Evolutionary conservation across 2,888 invertebrate species (phyloP).

Genomic region (Callyntrura sp.): DNA sequence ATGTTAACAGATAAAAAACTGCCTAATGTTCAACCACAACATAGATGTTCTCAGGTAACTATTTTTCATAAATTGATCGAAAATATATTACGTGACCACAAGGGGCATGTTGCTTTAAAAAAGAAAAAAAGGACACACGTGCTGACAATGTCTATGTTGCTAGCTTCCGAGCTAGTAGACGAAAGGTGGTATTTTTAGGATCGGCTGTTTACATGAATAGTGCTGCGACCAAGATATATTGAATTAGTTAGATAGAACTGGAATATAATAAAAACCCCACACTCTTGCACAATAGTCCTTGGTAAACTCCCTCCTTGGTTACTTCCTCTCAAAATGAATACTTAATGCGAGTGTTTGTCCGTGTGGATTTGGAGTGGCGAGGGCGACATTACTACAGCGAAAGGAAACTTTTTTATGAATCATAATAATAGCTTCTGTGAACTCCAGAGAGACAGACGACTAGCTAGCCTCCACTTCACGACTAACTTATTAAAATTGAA

Average conservation of each 20-base stretch:
- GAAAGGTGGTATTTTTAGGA: no score
- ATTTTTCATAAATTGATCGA: constrained; percentile 30
- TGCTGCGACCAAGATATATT: no score
- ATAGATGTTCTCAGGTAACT: constrained; percentile 37
- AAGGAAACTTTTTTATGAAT: not conserved
- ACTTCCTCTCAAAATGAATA: not conserved
- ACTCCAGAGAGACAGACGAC: no score
- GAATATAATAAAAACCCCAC: not conserved
- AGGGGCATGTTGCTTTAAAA: not conserved
- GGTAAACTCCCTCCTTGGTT: no score
- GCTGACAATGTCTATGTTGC: not conserved
- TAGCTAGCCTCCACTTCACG: not conserved
- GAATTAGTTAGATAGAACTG: not conserved
- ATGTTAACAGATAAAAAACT: constrained; percentile 62
- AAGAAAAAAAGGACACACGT: not conserved
- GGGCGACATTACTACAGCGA: no score
- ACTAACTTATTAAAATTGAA: constrained; percentile 51
- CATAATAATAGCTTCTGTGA: no score
- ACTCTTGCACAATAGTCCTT: no score
- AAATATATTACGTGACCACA: no score
- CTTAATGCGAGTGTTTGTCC: no score
- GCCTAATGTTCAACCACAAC: constrained; percentile 5
- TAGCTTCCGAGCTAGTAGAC: not conserved
- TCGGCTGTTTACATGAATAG: no score
- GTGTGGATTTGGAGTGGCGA: no score